These are phyloP conservation scores for Enteromius paludinosus DNA, from an alignment of 2,797 vertebrate genomes.

Conservation along the genomic window DNA sequence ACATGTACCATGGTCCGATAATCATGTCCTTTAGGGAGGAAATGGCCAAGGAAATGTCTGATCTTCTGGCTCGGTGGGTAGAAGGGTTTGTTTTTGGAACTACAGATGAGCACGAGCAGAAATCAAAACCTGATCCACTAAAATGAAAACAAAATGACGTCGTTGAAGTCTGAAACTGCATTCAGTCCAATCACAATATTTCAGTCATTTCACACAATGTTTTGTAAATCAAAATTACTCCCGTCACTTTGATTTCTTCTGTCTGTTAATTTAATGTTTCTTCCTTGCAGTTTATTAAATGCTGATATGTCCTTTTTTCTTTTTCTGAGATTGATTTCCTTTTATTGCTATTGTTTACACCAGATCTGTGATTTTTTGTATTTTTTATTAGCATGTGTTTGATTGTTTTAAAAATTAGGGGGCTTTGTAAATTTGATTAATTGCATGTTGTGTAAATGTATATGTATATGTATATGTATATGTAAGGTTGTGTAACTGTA, in stretches of 20 bases:
- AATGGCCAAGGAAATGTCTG: slow-evolving; percentile 95
- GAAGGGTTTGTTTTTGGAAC: background rate
- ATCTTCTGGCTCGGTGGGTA: slow-evolving; percentile 91
- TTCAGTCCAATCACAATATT: slow-evolving; percentile 2
- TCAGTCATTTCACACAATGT: background rate
- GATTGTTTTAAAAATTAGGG: too few relatives aligned
- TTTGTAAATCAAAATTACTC: background rate
- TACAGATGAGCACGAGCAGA: background rate
- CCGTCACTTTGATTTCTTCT: background rate
- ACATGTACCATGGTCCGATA: slow-evolving; percentile 46
- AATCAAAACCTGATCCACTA: background rate
- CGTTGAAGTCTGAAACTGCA: background rate
- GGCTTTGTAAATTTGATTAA: background rate
- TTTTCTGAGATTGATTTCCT: slow-evolving; percentile 12
- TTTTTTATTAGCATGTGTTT: background rate
- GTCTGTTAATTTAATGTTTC: background rate
- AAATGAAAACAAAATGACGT: background rate
- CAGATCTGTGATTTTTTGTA: too few relatives aligned
- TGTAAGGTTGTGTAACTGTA: too few relatives aligned
- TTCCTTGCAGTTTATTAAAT: background rate
- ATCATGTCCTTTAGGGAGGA: slow-evolving; percentile 89
- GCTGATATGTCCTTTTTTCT: background rate
- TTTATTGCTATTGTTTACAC: background rate
- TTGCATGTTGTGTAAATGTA: background rate
- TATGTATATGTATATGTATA: too few relatives aligned